Base-by-base conservation (phyloP, 1,140 invertebrate genomes). In the Melipona quadrifasciata region DNA sequence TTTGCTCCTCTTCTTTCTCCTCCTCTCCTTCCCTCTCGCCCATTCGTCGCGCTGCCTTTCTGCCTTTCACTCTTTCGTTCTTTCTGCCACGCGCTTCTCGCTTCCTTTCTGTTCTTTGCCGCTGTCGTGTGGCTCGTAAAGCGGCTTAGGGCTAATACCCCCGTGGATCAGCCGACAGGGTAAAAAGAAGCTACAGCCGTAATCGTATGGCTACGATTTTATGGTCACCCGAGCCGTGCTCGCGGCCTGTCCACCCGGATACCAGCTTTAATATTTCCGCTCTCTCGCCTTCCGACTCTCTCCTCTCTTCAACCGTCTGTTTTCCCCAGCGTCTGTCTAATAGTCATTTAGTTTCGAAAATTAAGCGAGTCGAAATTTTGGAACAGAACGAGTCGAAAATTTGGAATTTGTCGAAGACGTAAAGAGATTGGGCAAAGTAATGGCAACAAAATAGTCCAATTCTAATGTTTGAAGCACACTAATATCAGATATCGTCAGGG, bases 71-170 rank as follows among this genome's bases (percentile, higher is more conserved):
- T n/a, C 71, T 83, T 71, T 19, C 55, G 17, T 51, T 31, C 31
- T n/a, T n/a, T 19, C 10, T 70, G 16, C 14, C 31, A 27, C 51
- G 6, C 21, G 8, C 2, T 5, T 6, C 17, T 34, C 17, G 16
- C 17, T 77, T 34, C 58, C 17, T 34, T 31, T 11, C 58, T 39
- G 57, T 55, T 27, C 51, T 47, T 67, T 19, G 14, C 72, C 47
- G 67, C 34, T n/a, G 24, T 58, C 19, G 31, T 34, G 34, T 53
- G 24, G 24, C 24, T 16, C 27, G 80, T 47, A 72, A 75, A 72
- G 82, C 64, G 71, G 82, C 82, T 83, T 83, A 51, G n/a, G 39
- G 75, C 81, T 84, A 84, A 84, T 84, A 71, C 76, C 76, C 39
- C 27, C 64, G n/a, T n/a, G 82, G 82, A 71, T 84, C 82, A 84